Evolutionary conservation across 2,888 invertebrate species (phyloP).

Genomic region (Agonum fuliginosum): DNA sequence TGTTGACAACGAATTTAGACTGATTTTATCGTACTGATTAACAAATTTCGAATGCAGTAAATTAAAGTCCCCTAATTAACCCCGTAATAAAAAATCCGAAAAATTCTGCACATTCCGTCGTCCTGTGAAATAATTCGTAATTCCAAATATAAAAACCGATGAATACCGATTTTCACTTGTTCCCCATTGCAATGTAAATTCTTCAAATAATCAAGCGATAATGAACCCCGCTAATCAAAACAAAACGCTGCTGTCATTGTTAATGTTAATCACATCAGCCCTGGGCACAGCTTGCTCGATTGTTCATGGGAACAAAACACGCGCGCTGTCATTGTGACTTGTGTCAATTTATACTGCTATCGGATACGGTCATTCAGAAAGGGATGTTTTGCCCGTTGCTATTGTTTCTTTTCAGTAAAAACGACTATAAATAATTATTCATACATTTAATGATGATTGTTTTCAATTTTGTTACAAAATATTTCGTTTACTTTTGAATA

Average conservation of each 20-base stretch:
- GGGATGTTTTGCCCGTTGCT: neutral
- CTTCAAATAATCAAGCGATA: constrained; percentile 37
- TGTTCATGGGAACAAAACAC: constrained; percentile 39
- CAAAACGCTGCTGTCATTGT: constrained; percentile 36
- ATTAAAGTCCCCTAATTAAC: neutral
- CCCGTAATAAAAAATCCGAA: constrained; percentile 13
- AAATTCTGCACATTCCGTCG: constrained; percentile 10
- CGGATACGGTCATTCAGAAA: neutral
- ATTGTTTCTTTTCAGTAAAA: no score
- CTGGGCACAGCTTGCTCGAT: constrained; percentile 23
- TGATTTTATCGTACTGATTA: neutral
- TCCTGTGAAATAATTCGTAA: constrained; percentile 26
- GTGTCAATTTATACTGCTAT: constrained; percentile 7
- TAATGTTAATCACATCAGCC: constrained; percentile 42
- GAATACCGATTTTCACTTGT: neutral
- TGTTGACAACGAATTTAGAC: no score
- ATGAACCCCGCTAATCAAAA: constrained; percentile 43
- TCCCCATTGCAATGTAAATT: neutral
- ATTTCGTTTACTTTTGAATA: no score
- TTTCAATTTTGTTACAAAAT: no score
- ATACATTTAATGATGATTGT: no score
- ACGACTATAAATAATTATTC: no score
- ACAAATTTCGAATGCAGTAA: neutral
- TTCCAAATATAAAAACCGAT: constrained; percentile 12
- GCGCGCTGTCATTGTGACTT: constrained; percentile 10